Conservation (phyloP, 2,797 vertebrate species). For the Carcharodon carcharias region DNA sequence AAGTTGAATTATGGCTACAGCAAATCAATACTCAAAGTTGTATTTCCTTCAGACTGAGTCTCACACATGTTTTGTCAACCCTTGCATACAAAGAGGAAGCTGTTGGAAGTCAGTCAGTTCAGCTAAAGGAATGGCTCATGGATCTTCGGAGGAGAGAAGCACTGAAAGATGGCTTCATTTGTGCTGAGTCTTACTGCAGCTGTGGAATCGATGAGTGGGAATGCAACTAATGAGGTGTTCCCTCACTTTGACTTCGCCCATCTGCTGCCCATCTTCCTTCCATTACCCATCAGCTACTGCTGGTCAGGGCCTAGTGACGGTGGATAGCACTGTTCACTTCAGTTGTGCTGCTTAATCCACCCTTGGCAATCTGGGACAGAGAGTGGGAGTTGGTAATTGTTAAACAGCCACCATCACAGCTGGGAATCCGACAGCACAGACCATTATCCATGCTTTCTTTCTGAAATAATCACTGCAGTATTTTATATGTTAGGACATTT, state of each 20-base stretch:
- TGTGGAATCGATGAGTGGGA: conserved; percentile 40
- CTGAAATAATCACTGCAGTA: not conserved
- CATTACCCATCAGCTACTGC: conserved; percentile 38
- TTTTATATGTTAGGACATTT: not conserved
- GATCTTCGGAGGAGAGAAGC: not conserved
- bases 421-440: not conserved
- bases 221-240: conserved; percentile 44
- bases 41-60: not conserved
- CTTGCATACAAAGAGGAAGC: not conserved
- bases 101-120: too few relatives aligned
- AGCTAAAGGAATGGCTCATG: not conserved
- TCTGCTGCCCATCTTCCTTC: conserved; percentile 43
- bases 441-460: not conserved
- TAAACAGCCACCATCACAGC: not conserved
- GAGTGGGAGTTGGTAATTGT: not conserved
- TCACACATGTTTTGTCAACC: not conserved
- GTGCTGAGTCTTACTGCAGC: conserved; percentile 36
- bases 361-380: not conserved
- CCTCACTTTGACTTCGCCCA: conserved; percentile 44
- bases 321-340: too few relatives aligned
- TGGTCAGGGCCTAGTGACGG: not conserved
- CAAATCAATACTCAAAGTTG: too few relatives aligned
- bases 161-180: not conserved
- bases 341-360: not conserved
- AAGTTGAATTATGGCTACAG: not conserved